These are phyloP conservation scores for Chrysoperla carnea DNA, from an alignment of 1,140 invertebrate genomes.

Conservation along the genomic window DNA sequence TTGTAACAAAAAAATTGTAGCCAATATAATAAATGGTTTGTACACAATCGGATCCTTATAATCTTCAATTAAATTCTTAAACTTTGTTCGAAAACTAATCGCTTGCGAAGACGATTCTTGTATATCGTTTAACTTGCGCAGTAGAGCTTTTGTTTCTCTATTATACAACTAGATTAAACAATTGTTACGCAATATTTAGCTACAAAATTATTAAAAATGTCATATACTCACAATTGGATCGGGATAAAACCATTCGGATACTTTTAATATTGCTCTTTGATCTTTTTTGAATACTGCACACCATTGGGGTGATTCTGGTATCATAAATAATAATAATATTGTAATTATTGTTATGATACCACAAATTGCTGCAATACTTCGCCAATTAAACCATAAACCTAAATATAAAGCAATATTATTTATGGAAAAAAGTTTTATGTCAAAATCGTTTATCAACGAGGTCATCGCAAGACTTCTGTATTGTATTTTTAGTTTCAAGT, in stretches of 20 bases:
- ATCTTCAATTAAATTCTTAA: not conserved
- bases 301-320: conserved; percentile 41
- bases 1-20: conserved; percentile 32
- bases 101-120: conserved; percentile 3
- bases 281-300: conserved; percentile 23
- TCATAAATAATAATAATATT: conserved; percentile 20
- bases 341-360: conserved; percentile 17
- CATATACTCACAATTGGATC: too few relatives aligned
- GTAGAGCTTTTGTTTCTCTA: not conserved
- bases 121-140: not conserved
- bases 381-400: conserved; percentile 27
- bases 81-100: too few relatives aligned
- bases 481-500: too few relatives aligned
- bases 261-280: conserved; percentile 16
- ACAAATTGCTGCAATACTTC: conserved; percentile 24
- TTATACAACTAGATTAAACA: too few relatives aligned
- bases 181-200: too few relatives aligned
- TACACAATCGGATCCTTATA: conserved; percentile 20
- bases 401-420: conserved; percentile 4
- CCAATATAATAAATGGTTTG: conserved; percentile 29
- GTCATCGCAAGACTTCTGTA: too few relatives aligned
- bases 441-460: too few relatives aligned
- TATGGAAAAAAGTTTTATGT: too few relatives aligned
- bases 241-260: conserved; percentile 24
- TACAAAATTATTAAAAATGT: too few relatives aligned